phyloP scores from a whole-genome alignment of 2,888 invertebrate species.

The Hymenopus coronatus region DNA sequence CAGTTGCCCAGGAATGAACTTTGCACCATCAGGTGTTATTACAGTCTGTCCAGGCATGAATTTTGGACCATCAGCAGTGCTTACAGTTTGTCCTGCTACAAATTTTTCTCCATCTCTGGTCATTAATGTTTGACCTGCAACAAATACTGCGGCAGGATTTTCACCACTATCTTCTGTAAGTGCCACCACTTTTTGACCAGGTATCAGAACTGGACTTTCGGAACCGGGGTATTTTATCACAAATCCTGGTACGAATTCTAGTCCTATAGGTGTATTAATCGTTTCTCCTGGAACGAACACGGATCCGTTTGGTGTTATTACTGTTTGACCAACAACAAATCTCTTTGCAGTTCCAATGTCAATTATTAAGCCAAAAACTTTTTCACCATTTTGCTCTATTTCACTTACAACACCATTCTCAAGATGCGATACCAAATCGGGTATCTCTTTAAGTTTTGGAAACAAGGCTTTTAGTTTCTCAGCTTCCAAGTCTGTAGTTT shows the following conservation, averaged over 20 bases:
- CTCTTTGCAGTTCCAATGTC: constrained; percentile 62
- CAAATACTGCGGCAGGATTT: constrained; percentile 59
- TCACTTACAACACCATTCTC: constrained; percentile 54
- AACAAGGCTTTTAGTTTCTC: constrained; percentile 44
- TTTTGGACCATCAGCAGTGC: constrained; percentile 60
- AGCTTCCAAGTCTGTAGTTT: constrained; percentile 49
- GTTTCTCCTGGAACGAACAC: constrained; percentile 75
- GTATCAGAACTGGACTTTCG: constrained; percentile 64
- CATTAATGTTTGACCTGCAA: constrained; percentile 67
- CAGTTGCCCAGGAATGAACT: constrained; percentile 62
- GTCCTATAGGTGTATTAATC: constrained; percentile 64
- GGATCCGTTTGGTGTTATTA: constrained; percentile 66
- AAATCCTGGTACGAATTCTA: constrained; percentile 69
- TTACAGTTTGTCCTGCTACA: constrained; percentile 61
- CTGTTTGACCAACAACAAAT: constrained; percentile 69
- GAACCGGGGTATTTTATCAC: constrained; percentile 61
- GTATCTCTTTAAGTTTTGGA: constrained; percentile 62
- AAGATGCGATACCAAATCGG: constrained; percentile 53
- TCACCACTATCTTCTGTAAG: constrained; percentile 42
- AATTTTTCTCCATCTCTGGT: constrained; percentile 55
- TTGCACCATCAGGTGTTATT: constrained; percentile 47
- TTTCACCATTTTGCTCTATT: constrained; percentile 39
- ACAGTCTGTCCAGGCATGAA: constrained; percentile 66
- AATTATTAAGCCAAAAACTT: constrained; percentile 41
- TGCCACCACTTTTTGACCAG: constrained; percentile 64